A percentile compares a stretch with the other conserved stretches of the same genome.
These are phyloP conservation scores for Upupa epops DNA, from an alignment of 2,113 vertebrate genomes.

Conservation along the genomic window DNA sequence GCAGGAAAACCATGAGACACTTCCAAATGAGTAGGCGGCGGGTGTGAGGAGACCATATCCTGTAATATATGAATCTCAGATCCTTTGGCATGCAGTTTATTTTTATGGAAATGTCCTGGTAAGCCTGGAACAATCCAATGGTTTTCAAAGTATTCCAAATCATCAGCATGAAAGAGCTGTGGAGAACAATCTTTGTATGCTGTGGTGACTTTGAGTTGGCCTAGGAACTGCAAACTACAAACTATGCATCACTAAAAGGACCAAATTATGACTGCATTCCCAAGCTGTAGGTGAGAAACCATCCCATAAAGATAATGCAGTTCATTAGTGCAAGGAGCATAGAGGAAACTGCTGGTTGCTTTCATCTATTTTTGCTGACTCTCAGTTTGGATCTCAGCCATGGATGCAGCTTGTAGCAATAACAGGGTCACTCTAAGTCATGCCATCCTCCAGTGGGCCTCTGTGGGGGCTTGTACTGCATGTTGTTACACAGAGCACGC, in stretches of 20 bases:
- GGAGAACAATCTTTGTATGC: background rate
- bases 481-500: background rate
- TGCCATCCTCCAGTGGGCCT: background rate
- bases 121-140: constrained; percentile 50
- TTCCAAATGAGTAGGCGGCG: constrained; percentile 67
- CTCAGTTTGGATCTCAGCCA: constrained; percentile 42
- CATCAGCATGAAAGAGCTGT: constrained; percentile 11
- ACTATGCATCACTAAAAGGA: background rate
- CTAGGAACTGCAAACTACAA: background rate
- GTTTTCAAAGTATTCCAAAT: constrained; percentile 43
- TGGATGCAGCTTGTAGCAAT: constrained; percentile 8
- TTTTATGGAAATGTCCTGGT: constrained; percentile 54
- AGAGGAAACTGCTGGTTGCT: constrained; percentile 19
- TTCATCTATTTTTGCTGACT: constrained; percentile 48
- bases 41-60: constrained; percentile 68
- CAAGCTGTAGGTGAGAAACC: constrained; percentile 20
- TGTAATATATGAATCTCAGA: constrained; percentile 65
- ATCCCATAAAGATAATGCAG: constrained; percentile 18
- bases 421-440: background rate
- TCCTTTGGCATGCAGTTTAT: constrained; percentile 55
- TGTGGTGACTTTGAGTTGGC: background rate
- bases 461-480: background rate
- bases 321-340: background rate
- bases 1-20: constrained; percentile 66
- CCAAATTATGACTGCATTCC: background rate